Evolutionary conservation across 2,113 vertebrate genomes (phyloP).

Genomic region (Leucopternis melanops): DNA sequence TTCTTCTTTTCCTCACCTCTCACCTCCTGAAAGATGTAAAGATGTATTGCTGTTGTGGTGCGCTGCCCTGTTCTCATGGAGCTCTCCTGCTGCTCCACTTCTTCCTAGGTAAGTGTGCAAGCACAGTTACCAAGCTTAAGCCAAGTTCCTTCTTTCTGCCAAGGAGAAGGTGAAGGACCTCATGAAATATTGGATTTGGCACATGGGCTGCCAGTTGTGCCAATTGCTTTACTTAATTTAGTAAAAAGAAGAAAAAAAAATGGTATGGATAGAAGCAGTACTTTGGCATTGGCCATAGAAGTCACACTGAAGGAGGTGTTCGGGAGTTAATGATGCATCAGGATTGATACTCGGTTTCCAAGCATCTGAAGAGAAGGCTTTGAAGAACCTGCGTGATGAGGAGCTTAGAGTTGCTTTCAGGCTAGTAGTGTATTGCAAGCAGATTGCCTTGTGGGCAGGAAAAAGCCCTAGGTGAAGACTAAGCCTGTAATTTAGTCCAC

Average conservation of each 20-base stretch:
- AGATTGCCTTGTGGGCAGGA: not conserved
- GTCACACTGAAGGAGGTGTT: not conserved
- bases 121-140: not conserved
- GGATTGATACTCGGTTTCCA: not conserved
- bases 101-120: not conserved
- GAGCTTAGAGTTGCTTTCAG: not conserved
- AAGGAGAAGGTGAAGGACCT: not conserved
- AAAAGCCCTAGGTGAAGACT: not conserved
- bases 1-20: not conserved
- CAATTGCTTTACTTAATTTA: not conserved
- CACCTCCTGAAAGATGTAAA: not conserved
- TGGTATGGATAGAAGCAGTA: not conserved
- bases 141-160: not conserved
- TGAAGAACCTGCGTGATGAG: not conserved
- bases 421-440: not conserved
- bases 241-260: not conserved
- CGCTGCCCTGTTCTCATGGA: not conserved
- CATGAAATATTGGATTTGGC: not conserved
- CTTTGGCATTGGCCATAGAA: not conserved
- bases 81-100: not conserved
- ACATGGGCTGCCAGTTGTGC: not conserved
- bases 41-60: not conserved
- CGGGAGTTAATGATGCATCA: not conserved
- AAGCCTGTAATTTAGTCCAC: not conserved
- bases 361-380: not conserved